Conservation (phyloP, 2,113 vertebrate species). For the Ictalurus furcatus region DNA sequence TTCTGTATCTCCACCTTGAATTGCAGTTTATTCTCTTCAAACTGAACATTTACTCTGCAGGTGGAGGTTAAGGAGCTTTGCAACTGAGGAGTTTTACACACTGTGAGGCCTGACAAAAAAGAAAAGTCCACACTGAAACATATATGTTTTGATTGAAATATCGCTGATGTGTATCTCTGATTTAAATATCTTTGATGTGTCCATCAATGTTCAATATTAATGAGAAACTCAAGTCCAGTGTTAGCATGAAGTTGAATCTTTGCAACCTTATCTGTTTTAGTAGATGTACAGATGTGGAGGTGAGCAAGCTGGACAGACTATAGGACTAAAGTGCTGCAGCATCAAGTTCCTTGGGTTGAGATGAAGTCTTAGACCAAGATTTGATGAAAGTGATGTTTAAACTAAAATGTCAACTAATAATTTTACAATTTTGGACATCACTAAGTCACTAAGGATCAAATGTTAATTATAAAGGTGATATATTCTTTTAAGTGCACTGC, state of each 20-base stretch:
- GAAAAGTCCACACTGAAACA: neutral
- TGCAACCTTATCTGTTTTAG: neutral
- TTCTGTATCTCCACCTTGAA: constrained; percentile 10
- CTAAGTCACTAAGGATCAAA: neutral
- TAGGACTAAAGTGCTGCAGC: neutral
- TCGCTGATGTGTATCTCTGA: neutral
- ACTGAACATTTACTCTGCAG: neutral
- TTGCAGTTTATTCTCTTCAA: neutral
- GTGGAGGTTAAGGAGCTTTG: constrained; percentile 11
- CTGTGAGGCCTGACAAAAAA: neutral
- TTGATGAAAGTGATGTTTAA: neutral
- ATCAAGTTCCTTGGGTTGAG: neutral
- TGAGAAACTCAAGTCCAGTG: neutral
- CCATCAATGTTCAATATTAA: neutral
- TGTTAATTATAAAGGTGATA: neutral
- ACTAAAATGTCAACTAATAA: neutral
- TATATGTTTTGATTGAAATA: neutral
- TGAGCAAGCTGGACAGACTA: neutral
- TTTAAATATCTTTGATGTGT: neutral
- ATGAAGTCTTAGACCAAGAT: neutral
- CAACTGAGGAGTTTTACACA: neutral
- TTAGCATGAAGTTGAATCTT: neutral
- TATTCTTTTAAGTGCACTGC: neutral
- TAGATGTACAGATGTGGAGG: neutral
- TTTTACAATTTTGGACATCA: neutral